These are phyloP conservation scores for Piliocolobus tephrosceles DNA, from an alignment of 2,113 vertebrate genomes.

Conservation along the genomic window DNA sequence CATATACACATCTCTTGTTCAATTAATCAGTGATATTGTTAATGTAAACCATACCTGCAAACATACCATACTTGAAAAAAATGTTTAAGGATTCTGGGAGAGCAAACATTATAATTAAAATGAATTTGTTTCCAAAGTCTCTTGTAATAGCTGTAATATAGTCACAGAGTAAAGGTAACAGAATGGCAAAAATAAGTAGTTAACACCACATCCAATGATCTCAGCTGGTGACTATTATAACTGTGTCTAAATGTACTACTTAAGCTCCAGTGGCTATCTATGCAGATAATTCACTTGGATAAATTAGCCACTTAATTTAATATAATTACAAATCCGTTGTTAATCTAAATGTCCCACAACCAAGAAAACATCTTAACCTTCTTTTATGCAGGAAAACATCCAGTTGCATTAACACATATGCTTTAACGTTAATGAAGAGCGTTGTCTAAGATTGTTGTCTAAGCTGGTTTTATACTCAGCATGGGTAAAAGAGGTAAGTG, in stretches of 20 bases:
- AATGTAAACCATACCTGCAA: background rate
- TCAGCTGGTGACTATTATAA: slow-evolving; percentile 27
- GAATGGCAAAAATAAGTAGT: slow-evolving; percentile 55
- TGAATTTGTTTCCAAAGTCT: slow-evolving; percentile 29
- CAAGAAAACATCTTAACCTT: slow-evolving; percentile 32
- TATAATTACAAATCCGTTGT: slow-evolving; percentile 33
- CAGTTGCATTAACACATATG: background rate
- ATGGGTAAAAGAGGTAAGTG: slow-evolving; percentile 47
- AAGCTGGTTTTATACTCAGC: slow-evolving; percentile 39
- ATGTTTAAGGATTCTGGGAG: background rate
- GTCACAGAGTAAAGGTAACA: slow-evolving; percentile 31
- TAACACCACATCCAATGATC: slow-evolving; percentile 11
- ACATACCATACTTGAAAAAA: background rate
- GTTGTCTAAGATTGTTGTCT: background rate
- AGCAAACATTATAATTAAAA: slow-evolving; percentile 40
- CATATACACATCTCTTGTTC: background rate
- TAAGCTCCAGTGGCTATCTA: slow-evolving; percentile 24
- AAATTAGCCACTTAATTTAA: slow-evolving; percentile 62
- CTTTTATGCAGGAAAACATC: slow-evolving; percentile 6
- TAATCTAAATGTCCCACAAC: slow-evolving; percentile 52
- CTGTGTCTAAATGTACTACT: slow-evolving; percentile 48
- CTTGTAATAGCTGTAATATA: background rate
- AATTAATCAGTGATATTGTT: background rate
- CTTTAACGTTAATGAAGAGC: slow-evolving; percentile 14
- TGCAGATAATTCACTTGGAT: slow-evolving; percentile 42